These are phyloP conservation scores for Drosophila acutilabella DNA, from an alignment of 2,888 invertebrate species.

Conservation along the genomic window DNA sequence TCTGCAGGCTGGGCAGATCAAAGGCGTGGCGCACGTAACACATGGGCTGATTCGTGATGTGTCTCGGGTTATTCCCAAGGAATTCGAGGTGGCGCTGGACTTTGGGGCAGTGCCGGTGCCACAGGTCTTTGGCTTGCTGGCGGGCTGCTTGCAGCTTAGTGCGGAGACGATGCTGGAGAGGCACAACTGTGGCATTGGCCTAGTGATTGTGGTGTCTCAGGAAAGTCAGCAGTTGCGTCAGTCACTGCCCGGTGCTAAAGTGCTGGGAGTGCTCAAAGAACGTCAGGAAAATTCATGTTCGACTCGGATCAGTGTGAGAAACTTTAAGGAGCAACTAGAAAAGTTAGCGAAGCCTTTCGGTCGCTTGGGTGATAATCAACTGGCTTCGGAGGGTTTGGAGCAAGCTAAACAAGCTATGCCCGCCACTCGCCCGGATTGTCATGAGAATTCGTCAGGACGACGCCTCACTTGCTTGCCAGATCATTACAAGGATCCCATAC, in stretches of 20 bases:
- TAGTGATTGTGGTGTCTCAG: constrained; percentile 90
- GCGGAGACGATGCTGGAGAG: constrained; percentile 93
- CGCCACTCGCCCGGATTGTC: constrained; percentile 66
- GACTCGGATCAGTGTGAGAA: constrained; percentile 86
- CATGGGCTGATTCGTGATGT: constrained; percentile 96
- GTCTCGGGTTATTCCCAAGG: constrained; percentile 91
- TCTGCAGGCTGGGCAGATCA: constrained; percentile 88
- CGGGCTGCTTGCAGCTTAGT: constrained; percentile 90
- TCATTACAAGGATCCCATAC: constrained; percentile 90
- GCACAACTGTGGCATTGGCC: constrained; percentile 98
- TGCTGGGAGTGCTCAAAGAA: constrained; percentile 85
- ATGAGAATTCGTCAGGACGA: constrained; percentile 72
- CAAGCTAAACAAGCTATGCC: constrained; percentile 22
- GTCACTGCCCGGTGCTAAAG: constrained; percentile 83
- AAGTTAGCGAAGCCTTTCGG: constrained; percentile 81
- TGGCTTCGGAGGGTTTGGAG: constrained; percentile 51
- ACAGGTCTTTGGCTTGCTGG: constrained; percentile 95
- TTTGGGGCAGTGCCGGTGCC: constrained; percentile 90
- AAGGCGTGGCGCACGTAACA: constrained; percentile 96
- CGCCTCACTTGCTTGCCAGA: constrained; percentile 83
- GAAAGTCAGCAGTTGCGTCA: constrained; percentile 86
- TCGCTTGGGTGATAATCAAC: constrained; percentile 56
- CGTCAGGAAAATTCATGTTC: not conserved
- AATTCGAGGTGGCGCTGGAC: constrained; percentile 89
- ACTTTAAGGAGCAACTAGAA: constrained; percentile 89